Conservation (phyloP, 2,888 invertebrate genomes). For the Xestia ashworthii region DNA sequence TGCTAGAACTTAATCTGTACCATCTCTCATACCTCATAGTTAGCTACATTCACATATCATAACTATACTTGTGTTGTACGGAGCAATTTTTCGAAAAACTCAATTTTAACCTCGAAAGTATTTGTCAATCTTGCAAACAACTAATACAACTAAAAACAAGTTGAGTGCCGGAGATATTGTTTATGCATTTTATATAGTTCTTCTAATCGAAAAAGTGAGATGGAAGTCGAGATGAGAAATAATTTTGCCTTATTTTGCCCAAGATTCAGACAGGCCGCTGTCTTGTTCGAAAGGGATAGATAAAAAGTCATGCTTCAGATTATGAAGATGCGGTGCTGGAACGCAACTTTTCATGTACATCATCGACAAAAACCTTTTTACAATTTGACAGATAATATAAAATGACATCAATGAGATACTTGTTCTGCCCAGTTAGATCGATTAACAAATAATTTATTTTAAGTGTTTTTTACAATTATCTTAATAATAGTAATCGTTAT, state of each 20-base stretch:
- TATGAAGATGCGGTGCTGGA: neutral
- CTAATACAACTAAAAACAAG: neutral
- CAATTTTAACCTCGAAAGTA: conserved; percentile 24
- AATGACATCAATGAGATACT: neutral
- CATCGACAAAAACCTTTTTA: neutral
- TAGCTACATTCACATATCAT: conserved; percentile 2
- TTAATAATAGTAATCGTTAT: too few species aligned
- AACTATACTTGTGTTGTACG: neutral
- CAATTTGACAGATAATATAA: neutral
- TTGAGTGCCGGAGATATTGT: neutral
- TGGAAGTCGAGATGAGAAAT: conserved; percentile 13
- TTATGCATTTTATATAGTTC: conserved; percentile 9
- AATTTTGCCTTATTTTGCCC: neutral
- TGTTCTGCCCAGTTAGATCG: too few species aligned
- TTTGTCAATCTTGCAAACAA: conserved; percentile 36
- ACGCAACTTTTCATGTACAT: neutral
- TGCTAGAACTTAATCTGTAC: conserved; percentile 5
- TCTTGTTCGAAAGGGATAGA: conserved; percentile 20
- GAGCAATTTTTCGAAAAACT: conserved; percentile 6
- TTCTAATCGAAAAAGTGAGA: conserved; percentile 21
- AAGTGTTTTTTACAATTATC: too few species aligned
- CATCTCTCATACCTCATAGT: conserved; percentile 5
- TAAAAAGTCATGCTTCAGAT: conserved; percentile 7
- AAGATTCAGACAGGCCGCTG: neutral
- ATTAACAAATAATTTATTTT: too few species aligned